Evolutionary conservation across 2,797 vertebrate species (phyloP), one percentile per base, ranked within the genome.

Genomic region (Mallotus villosus): DNA sequence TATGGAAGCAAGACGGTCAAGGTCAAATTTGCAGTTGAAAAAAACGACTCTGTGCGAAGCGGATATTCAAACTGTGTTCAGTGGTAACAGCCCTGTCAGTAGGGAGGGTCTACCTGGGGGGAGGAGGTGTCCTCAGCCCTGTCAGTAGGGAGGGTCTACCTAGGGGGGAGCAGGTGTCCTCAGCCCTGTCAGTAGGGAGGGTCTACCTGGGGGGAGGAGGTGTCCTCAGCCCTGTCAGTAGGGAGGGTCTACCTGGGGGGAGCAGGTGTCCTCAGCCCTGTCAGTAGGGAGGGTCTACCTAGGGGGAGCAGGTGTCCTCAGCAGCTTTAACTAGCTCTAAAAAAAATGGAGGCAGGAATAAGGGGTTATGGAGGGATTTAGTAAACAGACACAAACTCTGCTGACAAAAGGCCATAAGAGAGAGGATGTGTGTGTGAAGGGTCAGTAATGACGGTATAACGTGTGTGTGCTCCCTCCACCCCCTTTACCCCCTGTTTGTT

Each of bases 401-500:
- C 51, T 53, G 51, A 17, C 19, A 53, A 53, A 53, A 53, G 21
- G 58, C n/a, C 51, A 53, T 55, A 73, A 75, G 76, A 78, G 74
- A 67, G 66, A 75, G 73, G 69, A 37, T 53, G 59, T 60, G 59
- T 60, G 59, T 59, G 58, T 27, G 21, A 21, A 32, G 32, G 32
- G 32, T 63, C 75, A 74, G 68, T 78, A 84, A 83, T 8, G 57
- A 21, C 21, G n/a, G 66, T 49, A 25, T 32, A 63, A 9, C 51
- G 46, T 71, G 61, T 57, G 60, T 72, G 25, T 24, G 49, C 25
- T 51, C 65, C 53, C 65, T 49, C 24, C 22, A 41, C 37, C 11
- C 5, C 32, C 25, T 27, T 49, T 67, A 25, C 65, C 53, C 16
- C 32, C 17, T 25, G n/a, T 25, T 55, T 66, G 21, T 66, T 65